Percentiles rank a stretch among this genome's conserved stretches.
Evolutionary conservation across 2,888 invertebrate genomes (phyloP).

Genomic region (Drosophila prostipennis): DNA sequence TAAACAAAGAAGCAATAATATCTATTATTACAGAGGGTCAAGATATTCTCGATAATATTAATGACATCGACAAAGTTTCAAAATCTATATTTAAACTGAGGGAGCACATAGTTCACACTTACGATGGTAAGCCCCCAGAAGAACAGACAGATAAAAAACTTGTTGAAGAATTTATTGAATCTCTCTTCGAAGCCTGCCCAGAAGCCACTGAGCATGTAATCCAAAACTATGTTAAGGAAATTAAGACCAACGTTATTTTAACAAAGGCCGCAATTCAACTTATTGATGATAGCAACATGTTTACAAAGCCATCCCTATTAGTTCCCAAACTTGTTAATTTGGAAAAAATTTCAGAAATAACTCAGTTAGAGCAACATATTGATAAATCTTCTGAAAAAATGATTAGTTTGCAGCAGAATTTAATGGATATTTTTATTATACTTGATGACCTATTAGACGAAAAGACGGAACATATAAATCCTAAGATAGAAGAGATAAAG

Average conservation of each 20-base stretch:
- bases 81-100: slow-evolving; percentile 75
- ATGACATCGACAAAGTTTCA: slow-evolving; percentile 49
- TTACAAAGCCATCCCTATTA: slow-evolving; percentile 47
- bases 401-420: slow-evolving; percentile 74
- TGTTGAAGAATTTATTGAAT: slow-evolving; percentile 54
- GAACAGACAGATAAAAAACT: slow-evolving; percentile 38
- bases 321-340: slow-evolving; percentile 53
- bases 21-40: slow-evolving; percentile 27
- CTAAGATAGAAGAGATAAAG: slow-evolving; percentile 59
- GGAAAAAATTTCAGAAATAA: slow-evolving; percentile 51
- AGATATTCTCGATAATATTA: slow-evolving; percentile 49
- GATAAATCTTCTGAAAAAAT: slow-evolving; percentile 76
- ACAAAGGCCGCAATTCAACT: slow-evolving; percentile 45
- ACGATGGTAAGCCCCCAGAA: slow-evolving; percentile 63
- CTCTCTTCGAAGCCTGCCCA: slow-evolving; percentile 49
- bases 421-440: slow-evolving; percentile 80
- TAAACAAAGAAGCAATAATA: not conserved
- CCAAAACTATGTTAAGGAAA: slow-evolving; percentile 47
- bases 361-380: slow-evolving; percentile 37
- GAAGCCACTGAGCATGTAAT: slow-evolving; percentile 42
- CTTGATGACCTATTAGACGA: slow-evolving; percentile 70
- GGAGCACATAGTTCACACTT: slow-evolving; percentile 81
- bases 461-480: slow-evolving; percentile 35
- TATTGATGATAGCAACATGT: slow-evolving; percentile 45
- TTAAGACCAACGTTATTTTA: slow-evolving; percentile 50